phyloP scores from a whole-genome alignment of 64 coral and sea anemone genomes.

The Stichodactyla helianthus region DNA sequence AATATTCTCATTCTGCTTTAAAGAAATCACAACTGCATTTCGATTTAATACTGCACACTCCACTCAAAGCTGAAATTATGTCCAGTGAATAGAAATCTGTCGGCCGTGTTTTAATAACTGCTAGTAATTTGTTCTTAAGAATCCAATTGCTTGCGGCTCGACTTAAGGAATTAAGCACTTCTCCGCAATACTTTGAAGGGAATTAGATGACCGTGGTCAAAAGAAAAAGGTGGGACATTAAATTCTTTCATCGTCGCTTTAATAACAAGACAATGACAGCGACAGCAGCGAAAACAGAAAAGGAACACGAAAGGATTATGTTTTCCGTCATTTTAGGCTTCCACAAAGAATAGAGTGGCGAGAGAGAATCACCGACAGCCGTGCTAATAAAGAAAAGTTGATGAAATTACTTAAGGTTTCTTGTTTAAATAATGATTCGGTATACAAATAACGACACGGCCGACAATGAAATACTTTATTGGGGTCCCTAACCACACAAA shows the following conservation, averaged over 20 bases:
- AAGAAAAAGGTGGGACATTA: not conserved
- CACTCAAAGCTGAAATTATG: slow-evolving; percentile 3
- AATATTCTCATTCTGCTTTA: not conserved
- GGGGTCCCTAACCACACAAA: slow-evolving; percentile 9
- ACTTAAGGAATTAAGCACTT: slow-evolving; percentile 11
- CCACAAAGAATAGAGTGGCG: not conserved
- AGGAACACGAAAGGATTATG: not conserved
- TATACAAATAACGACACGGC: slow-evolving; percentile 38
- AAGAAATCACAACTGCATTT: not conserved
- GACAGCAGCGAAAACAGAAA: not conserved
- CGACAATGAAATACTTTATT: slow-evolving; percentile 34
- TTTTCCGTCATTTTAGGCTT: slow-evolving; percentile 15
- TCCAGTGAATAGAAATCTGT: not conserved
- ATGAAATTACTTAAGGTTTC: slow-evolving; percentile 43
- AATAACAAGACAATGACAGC: not conserved
- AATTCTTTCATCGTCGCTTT: not conserved
- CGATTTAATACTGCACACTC: not conserved
- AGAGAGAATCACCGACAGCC: not conserved
- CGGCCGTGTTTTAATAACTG: slow-evolving; percentile 11
- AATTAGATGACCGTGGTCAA: not conserved
- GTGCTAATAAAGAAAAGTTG: slow-evolving; percentile 38
- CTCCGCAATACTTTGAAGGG: slow-evolving; percentile 14
- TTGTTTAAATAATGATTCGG: slow-evolving; percentile 27
- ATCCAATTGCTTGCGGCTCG: slow-evolving; percentile 16
- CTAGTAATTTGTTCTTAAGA: slow-evolving; percentile 2